Evolutionary conservation across 1,140 invertebrate genomes (phyloP), one percentile per base, ranked within the genome.

Genomic region (Panagrolaimus sp.): DNA sequence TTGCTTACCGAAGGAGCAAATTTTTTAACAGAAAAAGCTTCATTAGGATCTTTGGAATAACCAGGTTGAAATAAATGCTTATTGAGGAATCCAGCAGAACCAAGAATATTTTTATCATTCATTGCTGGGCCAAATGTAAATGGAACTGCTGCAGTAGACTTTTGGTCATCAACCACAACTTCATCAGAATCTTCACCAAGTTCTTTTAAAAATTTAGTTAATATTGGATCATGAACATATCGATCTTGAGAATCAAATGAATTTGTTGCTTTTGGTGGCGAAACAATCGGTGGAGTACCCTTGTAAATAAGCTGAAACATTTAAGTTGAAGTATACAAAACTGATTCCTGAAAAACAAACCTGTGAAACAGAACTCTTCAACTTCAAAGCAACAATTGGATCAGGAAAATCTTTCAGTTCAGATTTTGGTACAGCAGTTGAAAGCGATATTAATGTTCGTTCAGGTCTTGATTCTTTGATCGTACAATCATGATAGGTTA

Each of bases 201-300:
- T 21, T 58, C 52, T 26, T 21, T 15, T 12, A 65, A 65, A 28
- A 65, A 65, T n/a, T 43, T 7, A 38, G 21, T 45, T 45, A 65
- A 65, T 15, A 65, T 28, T 12, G 63, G 63, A 44, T 65, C 63
- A 44, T 45, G 17, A 1, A 12, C 38, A 24, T 65, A 65, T 5
- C 44, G n/a, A 17, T 46, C 63, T 44, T 43, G 38, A n/a, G 38
- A 21, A 38, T 43, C 44, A 24, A 65, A 65, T 6, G 63, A 65
- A 45, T 65, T 65, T 15, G 32, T 46, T 5, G 44, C 44, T 15
- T 9, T 43, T 65, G 44, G 44, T 15, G 38, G 63, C 38, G 15
- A 12, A 28, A 58, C 52, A 5, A n/a, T 12, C 5, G 12, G 21
- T 21, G 28, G 21, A 21, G 17, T 21, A 24, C 52, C 52, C 10